phyloP scores from a whole-genome alignment of 1,140 invertebrate genomes.

The Calliphora vicina region DNA sequence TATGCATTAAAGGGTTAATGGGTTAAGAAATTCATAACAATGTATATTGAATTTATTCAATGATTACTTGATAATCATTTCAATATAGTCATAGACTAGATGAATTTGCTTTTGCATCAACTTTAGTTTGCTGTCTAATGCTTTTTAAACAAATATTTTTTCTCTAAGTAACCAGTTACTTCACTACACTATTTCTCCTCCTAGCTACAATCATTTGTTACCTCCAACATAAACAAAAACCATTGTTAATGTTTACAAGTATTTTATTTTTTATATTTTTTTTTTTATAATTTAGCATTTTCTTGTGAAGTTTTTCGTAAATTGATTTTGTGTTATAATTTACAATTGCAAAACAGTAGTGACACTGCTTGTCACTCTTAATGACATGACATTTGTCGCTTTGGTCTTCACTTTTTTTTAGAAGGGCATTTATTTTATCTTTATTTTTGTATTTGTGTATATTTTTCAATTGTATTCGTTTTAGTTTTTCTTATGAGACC shows the following conservation, averaged over 20 bases:
- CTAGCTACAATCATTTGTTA: background rate
- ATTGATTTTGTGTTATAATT: background rate
- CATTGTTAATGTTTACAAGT: background rate
- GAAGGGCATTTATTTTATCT: background rate
- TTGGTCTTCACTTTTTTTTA: background rate
- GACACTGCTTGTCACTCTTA: background rate
- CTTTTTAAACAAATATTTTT: background rate
- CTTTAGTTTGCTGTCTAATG: no score
- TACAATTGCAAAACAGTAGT: conserved; percentile 8
- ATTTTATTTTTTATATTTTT: background rate
- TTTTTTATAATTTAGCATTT: background rate
- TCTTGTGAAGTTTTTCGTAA: background rate
- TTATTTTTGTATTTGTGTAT: background rate
- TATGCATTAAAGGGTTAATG: no score
- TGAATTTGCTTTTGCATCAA: no score
- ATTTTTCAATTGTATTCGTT: background rate
- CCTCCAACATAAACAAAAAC: background rate
- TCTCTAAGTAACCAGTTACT: background rate
- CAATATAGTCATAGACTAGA: no score
- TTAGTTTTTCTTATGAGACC: background rate
- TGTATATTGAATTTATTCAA: no score
- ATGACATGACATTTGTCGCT: background rate
- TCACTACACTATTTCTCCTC: background rate
- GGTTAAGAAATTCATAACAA: no score
- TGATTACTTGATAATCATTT: no score